Base-by-base conservation (phyloP, 2,113 vertebrate species). In the Stegostoma tigrinum region DNA sequence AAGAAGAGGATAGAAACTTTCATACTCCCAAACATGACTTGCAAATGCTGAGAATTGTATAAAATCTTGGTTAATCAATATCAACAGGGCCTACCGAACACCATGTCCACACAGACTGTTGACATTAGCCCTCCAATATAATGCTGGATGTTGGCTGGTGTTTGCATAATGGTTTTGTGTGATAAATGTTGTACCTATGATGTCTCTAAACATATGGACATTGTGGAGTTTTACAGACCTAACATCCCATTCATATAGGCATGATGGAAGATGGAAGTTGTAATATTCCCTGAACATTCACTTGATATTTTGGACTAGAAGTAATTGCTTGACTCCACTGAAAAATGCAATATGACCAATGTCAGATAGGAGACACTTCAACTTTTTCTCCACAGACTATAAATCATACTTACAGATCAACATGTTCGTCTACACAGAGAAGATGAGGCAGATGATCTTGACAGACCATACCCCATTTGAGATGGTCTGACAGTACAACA, bases 361-460 rank as follows among this genome's bases (percentile, higher is more conserved):
- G 68, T 72, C 67, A 72, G 67, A 95, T 38, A 72, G 67, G 94
- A 72, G 67, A 72, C 23, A 95, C 38, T 72, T 95, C 93, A 93
- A 38, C 68, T 5, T 52, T 95, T 75, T 52, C 94, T 95, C 67
- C 72, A 2, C 67, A 95, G 38, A 75, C 38, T 67, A 95, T 72
- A 95, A 95, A 95, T 72, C 67, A 95, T 34, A 95, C 94, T 72
- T 70, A 72, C 52, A 34, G 68, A 70, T 95, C 15, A 15, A 72
- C 68, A 72, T 72, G 94, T 48, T 38, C 68, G 52, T 95, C 67
- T 95, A 42, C 68, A 75, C 48, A 12, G 94, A 48, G 42, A 30
- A 95, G 94, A 95, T 72, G 52, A 72, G 94, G 38, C 68, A 95
- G 94, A 75, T 95, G 94, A 72, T 95, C 94, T 95, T 95, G 94